Base-by-base conservation (phyloP, 1,140 invertebrate genomes). In the Drosophila lacteicornis region DNA sequence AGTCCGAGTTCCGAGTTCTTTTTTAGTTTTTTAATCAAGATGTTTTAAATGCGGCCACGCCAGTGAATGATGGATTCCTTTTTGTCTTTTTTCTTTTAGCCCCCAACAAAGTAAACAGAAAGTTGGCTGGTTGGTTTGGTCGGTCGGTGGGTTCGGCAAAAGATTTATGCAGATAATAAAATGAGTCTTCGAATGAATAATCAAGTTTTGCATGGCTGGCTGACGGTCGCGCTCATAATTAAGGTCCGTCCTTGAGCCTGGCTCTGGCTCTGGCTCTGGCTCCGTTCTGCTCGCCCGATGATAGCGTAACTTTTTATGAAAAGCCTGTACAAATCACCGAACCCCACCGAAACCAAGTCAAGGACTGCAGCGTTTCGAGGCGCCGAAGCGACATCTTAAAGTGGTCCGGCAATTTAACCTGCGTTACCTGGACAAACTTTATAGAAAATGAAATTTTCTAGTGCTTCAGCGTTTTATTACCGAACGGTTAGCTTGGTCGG, bases 101-200 rank as follows among this genome's bases (percentile, higher is more conserved):
- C 56, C 45, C 59, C 59, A 2, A 62, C 62, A 74, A 67, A 87
- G 83, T 87, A 87, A 87, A 87, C 83, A 87, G 71, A 83, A 87
- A 87, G 70, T 86, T 86, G 70, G 80, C 67, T 65, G 65, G 58
- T 68, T 53, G 74, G 61, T 70, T 70, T 77, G 36, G 71, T 82
- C 82, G 67, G 77, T 74, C 68, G 70, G 61, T 65, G 71, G 77
- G 66, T 77, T 83, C 73, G 80, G 71, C 71, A 66, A 88, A 56
- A 83, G 83, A 87, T 83, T 87, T 87, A 87, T 88, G 85, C 84
- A 88, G 84, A 88, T 88, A 87, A 87, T 87, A 88, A 88, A 87
- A 87, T 88, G 84, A 87, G 77, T 83, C 84, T 83, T 87, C 80
- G 80, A 87, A 87, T 87, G 84, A 82, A 87, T 86, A 86, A 87